phyloP scores from a whole-genome alignment of 1,140 invertebrate species.

The Cardiocondyla obscurior region DNA sequence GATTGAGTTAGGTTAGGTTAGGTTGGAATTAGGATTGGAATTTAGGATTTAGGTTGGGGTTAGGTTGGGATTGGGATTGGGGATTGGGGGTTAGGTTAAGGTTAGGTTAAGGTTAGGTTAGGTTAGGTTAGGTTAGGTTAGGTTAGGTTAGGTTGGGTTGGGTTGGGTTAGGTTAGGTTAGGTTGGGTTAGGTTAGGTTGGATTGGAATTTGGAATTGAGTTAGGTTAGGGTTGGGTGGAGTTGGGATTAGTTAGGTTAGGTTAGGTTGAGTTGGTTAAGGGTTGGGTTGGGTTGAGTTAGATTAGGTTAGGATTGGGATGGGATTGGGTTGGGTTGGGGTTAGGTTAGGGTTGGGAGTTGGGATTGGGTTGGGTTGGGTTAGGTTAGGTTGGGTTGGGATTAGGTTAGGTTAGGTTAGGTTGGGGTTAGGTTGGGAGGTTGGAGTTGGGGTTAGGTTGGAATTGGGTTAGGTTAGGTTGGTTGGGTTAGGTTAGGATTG shows the following conservation, averaged over 20 bases:
- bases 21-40: constrained; percentile 9
- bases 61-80: too few species aligned
- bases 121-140: constrained; percentile 11
- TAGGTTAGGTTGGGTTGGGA: constrained; percentile 8
- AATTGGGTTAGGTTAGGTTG: constrained; percentile 9
- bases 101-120: too few species aligned
- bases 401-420: constrained; percentile 6
- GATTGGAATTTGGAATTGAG: neutral
- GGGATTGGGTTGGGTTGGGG: too few species aligned
- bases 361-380: neutral
- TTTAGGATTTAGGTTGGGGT: constrained; percentile 10
- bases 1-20: neutral
- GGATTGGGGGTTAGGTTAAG: too few species aligned
- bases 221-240: neutral
- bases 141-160: constrained; percentile 11
- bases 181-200: constrained; percentile 13
- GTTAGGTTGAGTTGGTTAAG: neutral
- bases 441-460: too few species aligned
- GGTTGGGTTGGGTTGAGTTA: constrained; percentile 1
- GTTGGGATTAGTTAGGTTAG: constrained; percentile 1
- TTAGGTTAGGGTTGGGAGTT: neutral
- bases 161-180: constrained; percentile 12
- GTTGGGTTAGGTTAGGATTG: neutral
- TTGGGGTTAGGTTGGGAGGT: too few species aligned
- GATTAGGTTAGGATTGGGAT: neutral